A percentile compares a stretch with the other conserved stretches of the same genome.
phyloP scores from a whole-genome alignment of 2,888 invertebrate species.

The Malthinus flaveolus region DNA sequence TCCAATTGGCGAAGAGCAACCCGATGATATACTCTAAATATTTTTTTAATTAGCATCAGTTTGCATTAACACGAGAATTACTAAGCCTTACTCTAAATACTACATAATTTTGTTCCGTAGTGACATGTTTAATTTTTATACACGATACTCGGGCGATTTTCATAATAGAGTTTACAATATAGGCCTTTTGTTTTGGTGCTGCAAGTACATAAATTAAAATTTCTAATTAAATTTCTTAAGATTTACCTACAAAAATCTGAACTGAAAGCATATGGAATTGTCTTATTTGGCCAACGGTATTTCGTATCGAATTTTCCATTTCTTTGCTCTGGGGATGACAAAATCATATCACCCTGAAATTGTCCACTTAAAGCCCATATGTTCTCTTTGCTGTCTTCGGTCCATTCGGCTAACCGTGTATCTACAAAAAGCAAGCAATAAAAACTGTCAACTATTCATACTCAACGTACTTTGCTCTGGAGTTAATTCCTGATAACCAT shows the following conservation, averaged over 20 bases:
- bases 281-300: neutral
- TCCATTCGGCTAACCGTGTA: too few relatives aligned
- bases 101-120: neutral
- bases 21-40: neutral
- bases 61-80: neutral
- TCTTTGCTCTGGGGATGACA: neutral
- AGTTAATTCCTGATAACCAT: too few relatives aligned
- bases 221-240: neutral
- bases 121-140: neutral
- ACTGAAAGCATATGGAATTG: neutral
- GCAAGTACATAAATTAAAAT: neutral
- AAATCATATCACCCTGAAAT: too few relatives aligned
- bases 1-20: slow-evolving; percentile 25
- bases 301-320: neutral
- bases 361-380: neutral
- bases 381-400: too few relatives aligned
- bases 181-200: neutral
- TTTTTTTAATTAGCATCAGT: neutral
- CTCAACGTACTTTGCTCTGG: too few relatives aligned
- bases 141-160: slow-evolving; percentile 1
- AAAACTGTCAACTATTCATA: too few relatives aligned
- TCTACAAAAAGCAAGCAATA: too few relatives aligned
- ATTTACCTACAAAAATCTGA: neutral
- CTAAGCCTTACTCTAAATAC: slow-evolving; percentile 4
- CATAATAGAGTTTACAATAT: neutral